phyloP scores from a whole-genome alignment of 2,113 vertebrate genomes.

The Pogonocichla stellata region DNA sequence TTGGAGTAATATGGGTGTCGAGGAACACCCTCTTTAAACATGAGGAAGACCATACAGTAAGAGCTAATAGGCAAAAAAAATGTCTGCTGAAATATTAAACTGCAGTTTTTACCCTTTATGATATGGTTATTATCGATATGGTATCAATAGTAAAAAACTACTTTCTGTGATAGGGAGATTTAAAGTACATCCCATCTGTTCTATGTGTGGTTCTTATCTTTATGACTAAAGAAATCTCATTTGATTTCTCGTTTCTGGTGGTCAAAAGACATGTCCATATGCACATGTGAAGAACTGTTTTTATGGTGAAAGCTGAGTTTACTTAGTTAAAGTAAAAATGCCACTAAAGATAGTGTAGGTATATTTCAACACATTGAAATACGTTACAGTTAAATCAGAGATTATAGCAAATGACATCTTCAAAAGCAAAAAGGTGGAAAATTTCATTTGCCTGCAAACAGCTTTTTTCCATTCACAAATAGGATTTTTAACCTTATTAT shows the following conservation, averaged over 20 bases:
- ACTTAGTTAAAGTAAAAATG: background rate
- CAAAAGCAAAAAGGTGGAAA: slow-evolving; percentile 4
- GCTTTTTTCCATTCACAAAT: background rate
- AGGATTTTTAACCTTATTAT: slow-evolving; percentile 5
- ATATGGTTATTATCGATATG: background rate
- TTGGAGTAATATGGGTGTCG: background rate
- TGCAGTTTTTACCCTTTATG: background rate
- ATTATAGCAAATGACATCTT: background rate
- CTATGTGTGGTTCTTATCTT: background rate
- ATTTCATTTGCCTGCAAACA: background rate
- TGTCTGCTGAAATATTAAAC: background rate
- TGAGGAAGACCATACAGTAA: background rate
- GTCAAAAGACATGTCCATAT: background rate
- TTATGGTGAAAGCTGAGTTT: background rate
- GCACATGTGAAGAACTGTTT: background rate
- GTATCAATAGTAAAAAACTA: background rate
- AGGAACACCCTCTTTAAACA: background rate
- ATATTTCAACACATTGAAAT: background rate
- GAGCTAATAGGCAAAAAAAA: background rate
- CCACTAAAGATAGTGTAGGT: background rate
- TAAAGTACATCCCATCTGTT: background rate
- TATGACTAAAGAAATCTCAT: background rate
- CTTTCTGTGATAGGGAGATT: background rate
- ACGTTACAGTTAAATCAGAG: background rate
- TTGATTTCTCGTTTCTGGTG: background rate